Evolutionary conservation across 2,113 vertebrate species (phyloP).

Genomic region (Theristicus caerulescens): DNA sequence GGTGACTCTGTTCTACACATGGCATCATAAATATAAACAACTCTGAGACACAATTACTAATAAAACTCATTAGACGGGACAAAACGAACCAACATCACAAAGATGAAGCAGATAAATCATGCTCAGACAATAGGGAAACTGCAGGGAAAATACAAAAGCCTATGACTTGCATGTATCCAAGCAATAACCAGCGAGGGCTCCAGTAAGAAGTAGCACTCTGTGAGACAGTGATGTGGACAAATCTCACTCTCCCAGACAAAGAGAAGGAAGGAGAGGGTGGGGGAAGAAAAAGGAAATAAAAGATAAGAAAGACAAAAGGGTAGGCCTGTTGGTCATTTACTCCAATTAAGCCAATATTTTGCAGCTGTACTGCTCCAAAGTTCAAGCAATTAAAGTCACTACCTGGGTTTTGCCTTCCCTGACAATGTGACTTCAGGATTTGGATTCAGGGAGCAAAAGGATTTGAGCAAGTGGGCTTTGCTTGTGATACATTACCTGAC

Average conservation of each 20-base stretch:
- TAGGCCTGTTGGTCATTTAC: not conserved
- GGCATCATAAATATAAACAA: not conserved
- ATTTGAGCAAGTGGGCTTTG: not conserved
- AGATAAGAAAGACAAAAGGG: not conserved
- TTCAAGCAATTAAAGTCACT: not conserved
- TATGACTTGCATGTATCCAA: not conserved
- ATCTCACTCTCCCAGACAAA: not conserved
- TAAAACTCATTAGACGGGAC: not conserved
- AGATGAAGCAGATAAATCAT: not conserved
- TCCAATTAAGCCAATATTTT: not conserved
- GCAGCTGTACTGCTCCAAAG: not conserved
- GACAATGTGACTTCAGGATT: not conserved
- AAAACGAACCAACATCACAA: slow-evolving; percentile 1
- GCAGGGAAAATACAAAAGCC: not conserved
- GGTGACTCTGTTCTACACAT: not conserved
- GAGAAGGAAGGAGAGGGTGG: not conserved
- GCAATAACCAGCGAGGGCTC: not conserved
- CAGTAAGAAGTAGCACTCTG: not conserved
- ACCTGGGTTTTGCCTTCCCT: not conserved
- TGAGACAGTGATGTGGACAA: not conserved
- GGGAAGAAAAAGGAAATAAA: not conserved
- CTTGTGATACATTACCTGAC: not conserved
- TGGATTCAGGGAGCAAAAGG: not conserved
- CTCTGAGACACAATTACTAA: not conserved
- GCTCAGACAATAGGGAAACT: not conserved